Base-by-base conservation (phyloP, 1,140 invertebrate genomes). In the Globodera ellingtonae region DNA sequence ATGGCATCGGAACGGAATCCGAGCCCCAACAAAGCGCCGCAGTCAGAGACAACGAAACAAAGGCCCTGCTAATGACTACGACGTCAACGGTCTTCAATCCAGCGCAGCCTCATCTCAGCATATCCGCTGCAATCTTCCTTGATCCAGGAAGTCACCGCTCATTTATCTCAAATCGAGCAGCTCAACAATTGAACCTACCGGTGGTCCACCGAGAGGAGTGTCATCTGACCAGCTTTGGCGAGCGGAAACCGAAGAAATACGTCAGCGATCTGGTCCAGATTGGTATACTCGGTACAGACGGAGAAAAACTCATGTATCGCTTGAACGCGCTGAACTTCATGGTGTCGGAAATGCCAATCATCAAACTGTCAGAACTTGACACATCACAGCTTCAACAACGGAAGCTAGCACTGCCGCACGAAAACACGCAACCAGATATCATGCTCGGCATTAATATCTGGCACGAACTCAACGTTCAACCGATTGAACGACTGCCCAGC, bases 121-220 rank as follows among this genome's bases (percentile, higher is more conserved):
- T 47, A 18, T 24, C 7, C 4, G 70, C 70, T 72, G 18, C 50
- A 72, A 72, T 72, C 21, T 72, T 72, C 21, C 15, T 72, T n/a
- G 70, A 72, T n/a, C 70, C 70, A n/a, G 70, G 70, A 15, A 24
- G 15, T n/a, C 70, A 72, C 10, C 70, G 70, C 5, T 72, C 70
- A 13, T 72, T 72, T 5, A 24, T 72, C 3, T 72, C 70, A 18
- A 21, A 15, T 5, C 3, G 24, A 72, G 46, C 50, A 50, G 70
- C 70, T 6, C 13, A 72, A 47, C 18, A 18, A n/a, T 50, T 72
- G 15, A 3, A n/a, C 18, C 24, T 72, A 1, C 13, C 70, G 13
- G 15, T n/a, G 0, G 4, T 72, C 4, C 46, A 18, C 21, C 15
- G 18, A 18, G 70, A 72, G 24, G 50, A 18, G 4, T 72, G 70